A percentile compares a stretch with the other conserved stretches of the same genome.
Evolutionary conservation across 1,140 invertebrate genomes (phyloP).

Genomic region (Kradibia gibbosae): DNA sequence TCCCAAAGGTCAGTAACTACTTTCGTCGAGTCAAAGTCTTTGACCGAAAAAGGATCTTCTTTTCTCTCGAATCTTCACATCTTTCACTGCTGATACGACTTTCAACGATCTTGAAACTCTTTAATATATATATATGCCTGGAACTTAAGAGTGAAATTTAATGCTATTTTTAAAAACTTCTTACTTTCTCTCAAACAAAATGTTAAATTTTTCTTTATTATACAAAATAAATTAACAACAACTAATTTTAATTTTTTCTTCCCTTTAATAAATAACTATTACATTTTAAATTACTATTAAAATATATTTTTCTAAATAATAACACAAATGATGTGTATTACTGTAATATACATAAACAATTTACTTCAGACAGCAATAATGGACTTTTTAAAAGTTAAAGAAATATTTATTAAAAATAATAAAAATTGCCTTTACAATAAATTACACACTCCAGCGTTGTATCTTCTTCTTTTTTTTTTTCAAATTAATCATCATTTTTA

Average conservation of each 20-base stretch:
- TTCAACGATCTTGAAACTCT: conserved; percentile 41
- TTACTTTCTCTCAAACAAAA: conserved; percentile 55
- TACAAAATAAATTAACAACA: conserved; percentile 33
- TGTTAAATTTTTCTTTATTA: conserved; percentile 56
- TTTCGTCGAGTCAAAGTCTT: conserved; percentile 55
- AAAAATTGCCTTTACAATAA: too few species aligned
- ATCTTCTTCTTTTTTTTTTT: too few species aligned
- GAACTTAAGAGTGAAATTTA: conserved; percentile 58
- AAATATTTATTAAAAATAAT: too few species aligned
- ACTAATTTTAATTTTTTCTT: conserved; percentile 26
- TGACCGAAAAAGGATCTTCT: conserved; percentile 51
- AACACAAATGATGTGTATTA: neutral
- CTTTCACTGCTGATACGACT: neutral
- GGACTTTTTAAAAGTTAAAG: too few species aligned
- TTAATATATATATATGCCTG: conserved; percentile 61
- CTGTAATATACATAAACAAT: neutral
- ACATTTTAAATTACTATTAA: too few species aligned
- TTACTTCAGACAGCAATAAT: too few species aligned
- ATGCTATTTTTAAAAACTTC: neutral
- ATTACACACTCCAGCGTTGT: too few species aligned
- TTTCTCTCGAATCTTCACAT: conserved; percentile 38
- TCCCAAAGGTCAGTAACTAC: conserved; percentile 59
- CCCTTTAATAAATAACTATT: neutral
- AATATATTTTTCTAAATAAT: too few species aligned
- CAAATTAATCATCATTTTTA: too few species aligned